A percentile compares a stretch with the other conserved stretches of the same genome.
Conservation (phyloP, 2,888 invertebrate genomes). For the Tineola bisselliella region DNA sequence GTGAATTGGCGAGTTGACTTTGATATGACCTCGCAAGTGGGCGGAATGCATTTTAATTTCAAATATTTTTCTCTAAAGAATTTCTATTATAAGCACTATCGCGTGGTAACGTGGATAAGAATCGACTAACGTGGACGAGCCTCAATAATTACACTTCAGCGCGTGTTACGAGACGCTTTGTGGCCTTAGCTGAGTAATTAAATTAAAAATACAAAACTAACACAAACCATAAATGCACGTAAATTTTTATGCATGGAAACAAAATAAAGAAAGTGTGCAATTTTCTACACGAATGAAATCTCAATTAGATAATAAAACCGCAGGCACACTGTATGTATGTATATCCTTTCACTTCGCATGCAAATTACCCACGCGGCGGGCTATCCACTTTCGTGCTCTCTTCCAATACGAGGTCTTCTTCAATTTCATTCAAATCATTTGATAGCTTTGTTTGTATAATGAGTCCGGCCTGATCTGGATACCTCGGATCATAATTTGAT, state of each 20-base stretch:
- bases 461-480: too few species aligned
- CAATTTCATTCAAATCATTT: not conserved
- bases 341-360: conserved; percentile 8
- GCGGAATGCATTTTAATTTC: not conserved
- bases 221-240: too few species aligned
- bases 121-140: too few species aligned
- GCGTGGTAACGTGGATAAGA: too few species aligned
- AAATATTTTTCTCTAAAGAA: too few species aligned
- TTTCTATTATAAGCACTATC: too few species aligned
- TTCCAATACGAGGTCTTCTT: not conserved
- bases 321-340: not conserved
- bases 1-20: not conserved
- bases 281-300: conserved; percentile 10
- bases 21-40: not conserved
- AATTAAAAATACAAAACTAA: too few species aligned
- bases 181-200: not conserved
- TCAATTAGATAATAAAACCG: conserved; percentile 6
- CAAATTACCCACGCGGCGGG: conserved; percentile 1
- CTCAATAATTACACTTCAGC: too few species aligned
- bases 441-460: too few species aligned
- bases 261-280: conserved; percentile 4
- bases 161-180: too few species aligned
- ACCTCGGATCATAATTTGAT: too few species aligned
- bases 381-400: not conserved
- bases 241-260: not conserved